Evolutionary conservation across 2,797 vertebrate species (phyloP).

Genomic region (Anguilla marmorata): DNA sequence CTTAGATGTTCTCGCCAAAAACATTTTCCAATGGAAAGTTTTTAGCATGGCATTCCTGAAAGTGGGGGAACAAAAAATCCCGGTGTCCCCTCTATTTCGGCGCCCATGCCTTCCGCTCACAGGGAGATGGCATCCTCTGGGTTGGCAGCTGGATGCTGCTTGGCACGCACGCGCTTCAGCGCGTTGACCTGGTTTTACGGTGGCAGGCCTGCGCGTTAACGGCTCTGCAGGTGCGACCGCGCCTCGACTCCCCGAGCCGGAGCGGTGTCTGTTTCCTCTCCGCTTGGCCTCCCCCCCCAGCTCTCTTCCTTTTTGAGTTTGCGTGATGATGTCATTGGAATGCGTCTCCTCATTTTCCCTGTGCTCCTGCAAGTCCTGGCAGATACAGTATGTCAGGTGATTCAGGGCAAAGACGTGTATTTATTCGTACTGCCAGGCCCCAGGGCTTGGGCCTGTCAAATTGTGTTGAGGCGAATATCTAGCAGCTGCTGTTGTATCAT

Average conservation of each 20-base stretch:
- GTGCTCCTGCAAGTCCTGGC: constrained; percentile 31
- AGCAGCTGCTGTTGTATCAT: background rate
- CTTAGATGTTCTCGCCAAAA: too few species aligned
- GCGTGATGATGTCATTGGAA: constrained; percentile 53
- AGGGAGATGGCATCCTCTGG: too few species aligned
- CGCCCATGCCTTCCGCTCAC: too few species aligned
- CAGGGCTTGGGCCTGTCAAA: constrained; percentile 7
- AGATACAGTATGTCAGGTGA: background rate
- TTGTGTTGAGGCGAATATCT: background rate
- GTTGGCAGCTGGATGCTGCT: too few species aligned
- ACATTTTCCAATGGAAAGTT: too few species aligned
- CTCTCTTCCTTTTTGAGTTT: constrained; percentile 45
- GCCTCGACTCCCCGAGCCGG: background rate
- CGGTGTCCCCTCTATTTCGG: too few species aligned
- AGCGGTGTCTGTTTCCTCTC: constrained; percentile 31
- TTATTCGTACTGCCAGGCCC: background rate
- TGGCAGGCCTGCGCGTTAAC: background rate
- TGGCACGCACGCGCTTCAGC: too few species aligned
- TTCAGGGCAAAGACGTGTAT: background rate
- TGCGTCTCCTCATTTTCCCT: constrained; percentile 34
- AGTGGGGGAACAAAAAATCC: too few species aligned
- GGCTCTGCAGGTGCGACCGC: constrained; percentile 31
- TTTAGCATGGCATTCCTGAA: too few species aligned
- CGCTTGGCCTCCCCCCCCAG: constrained; percentile 38
- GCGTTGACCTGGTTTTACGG: constrained; percentile 6